Evolutionary conservation across 2,797 vertebrate species (phyloP).

Genomic region (Basileuterus tristriatus): DNA sequence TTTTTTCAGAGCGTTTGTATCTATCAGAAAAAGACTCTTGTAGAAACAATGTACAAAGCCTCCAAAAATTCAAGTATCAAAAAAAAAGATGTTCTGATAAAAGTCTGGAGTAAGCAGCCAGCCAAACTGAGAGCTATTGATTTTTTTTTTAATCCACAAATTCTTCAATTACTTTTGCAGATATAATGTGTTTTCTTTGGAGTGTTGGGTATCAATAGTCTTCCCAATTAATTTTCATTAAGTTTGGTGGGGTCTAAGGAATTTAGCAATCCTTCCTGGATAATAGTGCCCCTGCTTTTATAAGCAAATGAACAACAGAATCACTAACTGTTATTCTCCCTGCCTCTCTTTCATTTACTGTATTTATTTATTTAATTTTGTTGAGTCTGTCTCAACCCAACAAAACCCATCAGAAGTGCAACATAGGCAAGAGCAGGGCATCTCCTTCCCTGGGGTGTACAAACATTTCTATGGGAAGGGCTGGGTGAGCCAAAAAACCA

Average conservation of each 20-base stretch:
- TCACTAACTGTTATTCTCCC: neutral
- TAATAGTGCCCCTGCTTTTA: neutral
- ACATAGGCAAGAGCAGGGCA: neutral
- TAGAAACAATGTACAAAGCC: slow-evolving; percentile 46
- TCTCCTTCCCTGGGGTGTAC: neutral
- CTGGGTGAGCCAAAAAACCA: neutral
- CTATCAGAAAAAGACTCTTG: slow-evolving; percentile 54
- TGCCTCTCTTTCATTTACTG: neutral
- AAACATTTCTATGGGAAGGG: neutral
- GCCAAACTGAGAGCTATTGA: neutral
- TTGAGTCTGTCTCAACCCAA: neutral
- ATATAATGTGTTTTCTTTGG: neutral
- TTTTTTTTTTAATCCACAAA: neutral
- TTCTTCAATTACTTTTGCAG: slow-evolving; percentile 1
- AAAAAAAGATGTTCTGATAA: slow-evolving; percentile 36
- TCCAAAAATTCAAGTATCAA: slow-evolving; percentile 70
- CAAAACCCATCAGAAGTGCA: neutral
- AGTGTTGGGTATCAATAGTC: neutral
- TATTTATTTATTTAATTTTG: neutral
- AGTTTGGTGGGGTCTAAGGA: neutral
- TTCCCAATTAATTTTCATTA: neutral
- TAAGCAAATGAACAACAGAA: neutral
- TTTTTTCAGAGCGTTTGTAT: slow-evolving; percentile 44
- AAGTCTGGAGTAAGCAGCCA: slow-evolving; percentile 56
- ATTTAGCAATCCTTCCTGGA: neutral